Evolutionary conservation across 2,888 invertebrate species (phyloP), one percentile per base, ranked within the genome.

Genomic region (Dugesia japonica): DNA sequence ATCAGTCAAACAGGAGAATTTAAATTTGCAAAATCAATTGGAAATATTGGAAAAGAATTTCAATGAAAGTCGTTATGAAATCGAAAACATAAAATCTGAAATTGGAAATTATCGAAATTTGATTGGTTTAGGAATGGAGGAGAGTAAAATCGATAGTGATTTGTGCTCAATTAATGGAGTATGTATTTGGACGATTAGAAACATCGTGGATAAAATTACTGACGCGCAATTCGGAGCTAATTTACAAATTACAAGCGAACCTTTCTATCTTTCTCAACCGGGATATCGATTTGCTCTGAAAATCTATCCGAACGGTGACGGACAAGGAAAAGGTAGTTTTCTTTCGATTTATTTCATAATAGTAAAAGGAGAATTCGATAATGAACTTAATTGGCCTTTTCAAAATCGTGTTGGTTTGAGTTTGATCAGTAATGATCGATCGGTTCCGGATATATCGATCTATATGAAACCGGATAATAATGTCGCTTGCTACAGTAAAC

Each of bases 251-350:
- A 56, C 23, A 1, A 56, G 56, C 23, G 17, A 56, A n/a, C 56
- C 56, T n/a, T 56, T 56, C 56, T 56, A 56, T 56, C n/a, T 56
- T n/a, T n/a, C 4, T 7, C n/a, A n/a, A n/a, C 56, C 56, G 4
- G 56, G 56, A 7, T 56, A 56, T 23, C n/a, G 23, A 56, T 56
- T 56, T n/a, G 7, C 4, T 20, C 17, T 56, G 56, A 56, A 56
- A 23, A n/a, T 56, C n/a, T 56, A 56, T n/a, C 56, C 56, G 56
- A 56, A 56, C 23, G 56, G 56, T n/a, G 56, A 56, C 17, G 56
- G 56, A 4, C n/a, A 23, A n/a, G 56, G 56, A 13, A 56, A 23
- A 56, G n/a, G 17, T n/a, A 4, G 23, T 13, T 56, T 20, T 56
- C 23, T 56, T 20, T 56, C 56, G 4, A 56, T 56, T n/a, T 56